Evolutionary conservation across 2,797 vertebrate species (phyloP).

Genomic region (Dryobates pubescens): DNA sequence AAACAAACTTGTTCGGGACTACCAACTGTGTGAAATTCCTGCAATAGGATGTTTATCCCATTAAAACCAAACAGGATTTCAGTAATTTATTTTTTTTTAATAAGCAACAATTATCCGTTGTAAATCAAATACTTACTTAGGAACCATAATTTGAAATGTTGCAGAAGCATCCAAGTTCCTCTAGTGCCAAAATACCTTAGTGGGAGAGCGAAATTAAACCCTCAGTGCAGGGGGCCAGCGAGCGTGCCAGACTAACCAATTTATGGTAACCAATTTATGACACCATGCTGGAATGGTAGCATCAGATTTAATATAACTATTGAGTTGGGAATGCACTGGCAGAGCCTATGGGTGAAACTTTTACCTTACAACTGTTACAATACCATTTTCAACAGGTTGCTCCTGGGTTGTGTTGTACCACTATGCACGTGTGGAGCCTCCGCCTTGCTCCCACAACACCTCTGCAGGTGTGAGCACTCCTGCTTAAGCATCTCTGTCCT

Average conservation of each 20-base stretch:
- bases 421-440: fast-evolving
- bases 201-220: not conserved
- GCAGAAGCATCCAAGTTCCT: constrained; percentile 19
- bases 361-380: not conserved
- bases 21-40: constrained; percentile 50
- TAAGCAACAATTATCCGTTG: constrained; percentile 52
- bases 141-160: constrained; percentile 34
- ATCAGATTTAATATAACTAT: not conserved
- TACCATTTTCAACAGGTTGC: not conserved
- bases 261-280: not conserved
- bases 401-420: not conserved
- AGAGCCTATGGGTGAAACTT: not conserved
- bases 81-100: constrained; percentile 43
- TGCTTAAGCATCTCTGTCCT: not conserved
- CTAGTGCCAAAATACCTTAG: constrained; percentile 27
- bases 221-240: not conserved
- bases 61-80: constrained; percentile 65
- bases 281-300: not conserved
- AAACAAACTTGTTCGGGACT: constrained; percentile 7
- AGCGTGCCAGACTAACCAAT: not conserved
- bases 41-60: constrained; percentile 56
- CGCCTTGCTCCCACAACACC: fast-evolving
- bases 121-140: constrained; percentile 54
- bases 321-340: not conserved
- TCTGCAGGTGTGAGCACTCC: fast-evolving